A percentile compares a stretch with the other conserved stretches of the same genome.
These are phyloP conservation scores for Ectemnius lituratus DNA, from an alignment of 2,888 invertebrate genomes.

Conservation along the genomic window DNA sequence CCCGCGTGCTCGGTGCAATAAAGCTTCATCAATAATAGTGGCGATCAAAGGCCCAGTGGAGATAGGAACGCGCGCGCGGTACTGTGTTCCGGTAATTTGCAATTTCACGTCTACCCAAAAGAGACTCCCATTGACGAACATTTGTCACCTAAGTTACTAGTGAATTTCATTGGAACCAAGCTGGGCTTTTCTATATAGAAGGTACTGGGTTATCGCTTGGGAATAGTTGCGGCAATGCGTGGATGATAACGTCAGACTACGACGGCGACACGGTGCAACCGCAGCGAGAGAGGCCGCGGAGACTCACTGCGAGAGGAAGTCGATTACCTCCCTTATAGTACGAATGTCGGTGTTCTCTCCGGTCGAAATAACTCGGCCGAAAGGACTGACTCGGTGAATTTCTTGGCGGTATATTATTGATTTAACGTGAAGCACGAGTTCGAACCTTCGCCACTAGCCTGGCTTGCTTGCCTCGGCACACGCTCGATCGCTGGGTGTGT, in stretches of 20 bases:
- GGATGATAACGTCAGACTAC: not conserved
- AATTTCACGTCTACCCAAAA: not conserved
- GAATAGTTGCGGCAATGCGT: not conserved
- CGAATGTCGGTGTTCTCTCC: not conserved
- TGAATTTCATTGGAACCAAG: too few relatives aligned
- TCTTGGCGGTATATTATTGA: conserved; percentile 29
- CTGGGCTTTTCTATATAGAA: not conserved
- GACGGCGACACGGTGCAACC: not conserved
- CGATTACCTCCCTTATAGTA: not conserved
- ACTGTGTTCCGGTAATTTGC: not conserved
- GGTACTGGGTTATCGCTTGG: not conserved
- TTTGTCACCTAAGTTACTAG: too few relatives aligned
- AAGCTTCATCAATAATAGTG: not conserved
- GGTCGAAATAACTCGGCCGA: conserved; percentile 3
- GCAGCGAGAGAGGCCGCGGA: not conserved
- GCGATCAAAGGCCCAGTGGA: not conserved
- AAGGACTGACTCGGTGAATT: conserved; percentile 8
- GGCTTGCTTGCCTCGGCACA: conserved; percentile 1
- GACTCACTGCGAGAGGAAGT: not conserved
- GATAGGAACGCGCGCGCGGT: not conserved
- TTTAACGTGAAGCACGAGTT: conserved; percentile 37
- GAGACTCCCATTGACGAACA: not conserved
- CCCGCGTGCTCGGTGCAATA: not conserved
- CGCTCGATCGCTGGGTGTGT: conserved; percentile 22
- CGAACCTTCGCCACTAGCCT: conserved; percentile 57